These are phyloP conservation scores for Tetragonula clypearis DNA, from an alignment of 1,140 invertebrate species.

Conservation along the genomic window DNA sequence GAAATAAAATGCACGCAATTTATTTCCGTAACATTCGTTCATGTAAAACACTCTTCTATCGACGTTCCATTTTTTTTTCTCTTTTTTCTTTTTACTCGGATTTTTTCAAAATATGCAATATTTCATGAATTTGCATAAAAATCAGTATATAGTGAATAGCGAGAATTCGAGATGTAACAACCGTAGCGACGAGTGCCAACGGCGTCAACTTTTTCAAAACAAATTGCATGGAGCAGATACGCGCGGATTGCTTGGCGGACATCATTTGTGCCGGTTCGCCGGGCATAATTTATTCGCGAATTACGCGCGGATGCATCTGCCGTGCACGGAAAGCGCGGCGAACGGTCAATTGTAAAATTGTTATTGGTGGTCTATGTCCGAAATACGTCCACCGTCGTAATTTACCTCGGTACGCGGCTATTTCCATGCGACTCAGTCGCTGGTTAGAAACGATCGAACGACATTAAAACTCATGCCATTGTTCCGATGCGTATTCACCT, in stretches of 20 bases:
- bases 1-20: no score
- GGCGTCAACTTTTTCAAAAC: neutral
- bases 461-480: conserved; percentile 34
- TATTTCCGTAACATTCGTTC: no score
- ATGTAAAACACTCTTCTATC: no score
- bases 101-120: no score
- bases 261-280: conserved; percentile 12
- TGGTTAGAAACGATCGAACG: conserved; percentile 14
- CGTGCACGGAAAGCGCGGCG: neutral
- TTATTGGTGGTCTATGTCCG: conserved; percentile 23
- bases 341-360: conserved; percentile 34
- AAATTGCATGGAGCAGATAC: conserved; percentile 1
- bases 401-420: neutral
- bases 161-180: neutral
- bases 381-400: conserved; percentile 23
- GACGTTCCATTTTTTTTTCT: no score
- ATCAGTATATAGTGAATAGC: no score
- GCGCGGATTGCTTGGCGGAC: neutral
- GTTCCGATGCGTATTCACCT: conserved; percentile 2
- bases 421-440: neutral
- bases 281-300: conserved; percentile 29
- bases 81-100: no score
- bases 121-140: no score
- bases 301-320: conserved; percentile 6
- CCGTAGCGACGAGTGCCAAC: no score